Conservation (phyloP, 2,113 vertebrate species). For the Chelonoidis abingdonii region DNA sequence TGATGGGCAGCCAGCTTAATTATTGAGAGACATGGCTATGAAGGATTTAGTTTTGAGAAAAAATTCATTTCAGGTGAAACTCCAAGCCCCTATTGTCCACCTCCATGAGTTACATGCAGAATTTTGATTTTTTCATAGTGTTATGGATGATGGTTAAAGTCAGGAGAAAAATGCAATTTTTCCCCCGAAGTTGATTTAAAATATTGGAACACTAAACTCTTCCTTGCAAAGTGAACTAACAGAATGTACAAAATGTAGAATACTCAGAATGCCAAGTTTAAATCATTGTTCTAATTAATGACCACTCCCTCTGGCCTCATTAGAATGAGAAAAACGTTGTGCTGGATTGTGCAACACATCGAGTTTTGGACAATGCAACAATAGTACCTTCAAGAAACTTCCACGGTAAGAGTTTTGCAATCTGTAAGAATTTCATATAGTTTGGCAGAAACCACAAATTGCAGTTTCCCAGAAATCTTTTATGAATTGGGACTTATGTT, state of each 20-base stretch:
- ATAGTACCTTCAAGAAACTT: conserved; percentile 52
- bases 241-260: neutral
- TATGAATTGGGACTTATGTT: conserved; percentile 75
- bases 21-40: neutral
- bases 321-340: conserved; percentile 66
- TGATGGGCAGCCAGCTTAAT: neutral
- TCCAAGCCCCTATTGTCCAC: neutral
- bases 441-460: conserved; percentile 65
- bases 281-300: conserved; percentile 60
- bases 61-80: neutral
- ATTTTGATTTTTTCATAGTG: neutral
- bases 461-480: conserved; percentile 71
- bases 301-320: conserved; percentile 52
- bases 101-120: neutral
- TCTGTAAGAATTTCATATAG: conserved; percentile 50
- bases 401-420: conserved; percentile 44
- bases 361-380: conserved; percentile 43
- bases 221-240: neutral
- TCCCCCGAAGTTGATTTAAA: neutral
- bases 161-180: neutral
- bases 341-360: conserved; percentile 7
- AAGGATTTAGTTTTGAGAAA: neutral
- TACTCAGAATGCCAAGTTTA: conserved; percentile 46
- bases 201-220: neutral
- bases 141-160: neutral